phyloP scores from a whole-genome alignment of 2,888 invertebrate genomes.

The Sminthurinus aureus region DNA sequence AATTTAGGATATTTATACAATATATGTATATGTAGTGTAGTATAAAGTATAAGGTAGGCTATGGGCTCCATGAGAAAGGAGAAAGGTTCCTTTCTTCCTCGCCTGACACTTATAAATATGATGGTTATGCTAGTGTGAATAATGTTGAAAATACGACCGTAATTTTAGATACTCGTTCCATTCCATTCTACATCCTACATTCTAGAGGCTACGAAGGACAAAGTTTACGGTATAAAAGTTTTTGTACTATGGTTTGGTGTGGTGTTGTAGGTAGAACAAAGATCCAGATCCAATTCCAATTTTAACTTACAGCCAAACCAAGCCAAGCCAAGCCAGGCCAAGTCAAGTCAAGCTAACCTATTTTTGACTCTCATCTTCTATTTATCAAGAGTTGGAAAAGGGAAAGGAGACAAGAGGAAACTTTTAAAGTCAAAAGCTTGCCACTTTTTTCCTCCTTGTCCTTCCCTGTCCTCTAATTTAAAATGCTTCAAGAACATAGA shows the following conservation, averaged over 20 bases:
- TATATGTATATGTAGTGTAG: too few species aligned
- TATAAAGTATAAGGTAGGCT: too few species aligned
- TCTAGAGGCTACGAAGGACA: not conserved
- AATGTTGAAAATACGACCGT: not conserved
- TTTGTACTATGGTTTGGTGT: not conserved
- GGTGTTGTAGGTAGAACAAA: not conserved
- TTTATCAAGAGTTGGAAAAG: not conserved
- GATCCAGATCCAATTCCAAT: not conserved
- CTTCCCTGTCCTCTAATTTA: not conserved
- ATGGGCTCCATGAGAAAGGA: not conserved
- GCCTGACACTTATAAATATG: conserved; percentile 41
- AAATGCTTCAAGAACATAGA: too few species aligned
- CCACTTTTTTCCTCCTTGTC: not conserved
- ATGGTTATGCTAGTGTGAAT: conserved; percentile 35
- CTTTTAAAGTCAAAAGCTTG: not conserved
- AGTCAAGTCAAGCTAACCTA: not conserved
- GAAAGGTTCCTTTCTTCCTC: conserved; percentile 26
- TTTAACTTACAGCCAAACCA: not conserved
- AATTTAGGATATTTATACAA: too few species aligned
- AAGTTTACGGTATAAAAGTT: not conserved
- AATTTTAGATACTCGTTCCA: not conserved
- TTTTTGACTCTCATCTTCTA: not conserved
- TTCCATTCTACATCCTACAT: not conserved
- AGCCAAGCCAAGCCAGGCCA: not conserved
- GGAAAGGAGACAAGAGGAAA: not conserved